phyloP scores from a whole-genome alignment of 2,113 vertebrate species.

The Oryzias curvinotus region DNA sequence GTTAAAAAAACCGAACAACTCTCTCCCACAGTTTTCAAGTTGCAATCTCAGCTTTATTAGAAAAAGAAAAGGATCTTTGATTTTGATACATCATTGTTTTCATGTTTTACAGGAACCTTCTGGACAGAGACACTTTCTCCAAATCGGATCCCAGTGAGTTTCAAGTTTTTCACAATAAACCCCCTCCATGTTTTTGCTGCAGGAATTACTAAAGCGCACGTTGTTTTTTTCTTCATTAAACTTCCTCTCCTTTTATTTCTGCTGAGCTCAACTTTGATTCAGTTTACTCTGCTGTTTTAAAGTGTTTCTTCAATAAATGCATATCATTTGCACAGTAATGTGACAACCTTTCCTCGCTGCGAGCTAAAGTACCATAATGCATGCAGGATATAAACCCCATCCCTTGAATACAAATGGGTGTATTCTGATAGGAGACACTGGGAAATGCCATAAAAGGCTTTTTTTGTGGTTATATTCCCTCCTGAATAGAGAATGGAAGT shows the following conservation, averaged over 20 bases:
- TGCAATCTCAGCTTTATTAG: neutral
- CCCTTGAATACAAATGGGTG: constrained; percentile 72
- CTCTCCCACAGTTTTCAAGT: neutral
- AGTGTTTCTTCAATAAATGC: constrained; percentile 63
- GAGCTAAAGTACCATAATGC: constrained; percentile 67
- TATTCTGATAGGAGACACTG: constrained; percentile 39
- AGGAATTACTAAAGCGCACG: constrained; percentile 7
- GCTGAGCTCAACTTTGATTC: constrained; percentile 58
- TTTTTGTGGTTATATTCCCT: constrained; percentile 35
- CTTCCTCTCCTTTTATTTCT: constrained; percentile 42
- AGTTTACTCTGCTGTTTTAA: constrained; percentile 67
- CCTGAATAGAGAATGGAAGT: constrained; percentile 23
- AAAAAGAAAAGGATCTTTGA: neutral
- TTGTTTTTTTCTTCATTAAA: constrained; percentile 18
- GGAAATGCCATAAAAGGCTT: constrained; percentile 32
- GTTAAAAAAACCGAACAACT: too few relatives aligned
- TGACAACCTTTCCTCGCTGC: constrained; percentile 65
- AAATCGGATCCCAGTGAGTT: constrained; percentile 95
- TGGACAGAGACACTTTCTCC: constrained; percentile 96
- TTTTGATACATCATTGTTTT: neutral
- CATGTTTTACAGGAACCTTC: constrained; percentile 81
- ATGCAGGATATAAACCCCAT: constrained; percentile 50
- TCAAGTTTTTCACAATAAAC: constrained; percentile 6
- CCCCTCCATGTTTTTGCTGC: constrained; percentile 3
- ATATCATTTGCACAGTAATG: constrained; percentile 76